A percentile compares a stretch with the other conserved stretches of the same genome.
Conservation (phyloP, 2,113 vertebrate species). For the Deroptyus accipitrinus region DNA sequence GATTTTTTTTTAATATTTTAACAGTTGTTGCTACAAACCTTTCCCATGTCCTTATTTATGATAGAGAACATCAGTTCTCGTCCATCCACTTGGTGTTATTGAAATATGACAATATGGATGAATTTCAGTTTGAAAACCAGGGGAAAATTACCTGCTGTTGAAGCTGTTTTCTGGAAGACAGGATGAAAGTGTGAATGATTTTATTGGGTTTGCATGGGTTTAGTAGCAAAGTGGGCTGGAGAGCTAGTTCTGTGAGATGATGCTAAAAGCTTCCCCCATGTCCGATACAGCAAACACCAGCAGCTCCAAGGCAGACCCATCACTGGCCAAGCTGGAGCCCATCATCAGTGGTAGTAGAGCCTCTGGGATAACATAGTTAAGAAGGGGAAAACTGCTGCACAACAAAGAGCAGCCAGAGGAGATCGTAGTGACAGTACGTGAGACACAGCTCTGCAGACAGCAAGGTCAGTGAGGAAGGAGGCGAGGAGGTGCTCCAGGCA, state of each 20-base stretch:
- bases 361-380: background rate
- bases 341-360: fast-evolving
- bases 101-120: background rate
- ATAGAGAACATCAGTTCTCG: background rate
- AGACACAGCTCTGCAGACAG: background rate
- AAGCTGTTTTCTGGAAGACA: background rate
- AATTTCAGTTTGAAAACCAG: background rate
- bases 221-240: background rate
- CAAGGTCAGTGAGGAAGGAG: background rate
- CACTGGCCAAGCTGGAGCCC: background rate
- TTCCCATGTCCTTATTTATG: background rate
- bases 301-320: background rate
- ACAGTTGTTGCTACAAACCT: background rate
- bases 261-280: fast-evolving
- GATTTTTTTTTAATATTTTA: background rate
- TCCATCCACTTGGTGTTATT: background rate
- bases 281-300: fast-evolving
- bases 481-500: background rate
- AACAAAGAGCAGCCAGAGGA: background rate
- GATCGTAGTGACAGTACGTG: fast-evolving
- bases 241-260: background rate
- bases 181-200: background rate
- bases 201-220: background rate
- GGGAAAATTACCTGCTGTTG: background rate
- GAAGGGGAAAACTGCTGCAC: background rate